These are phyloP conservation scores for Hormiphora californensis DNA, from an alignment of 37 sponge, comb jelly and placozoan species.

Conservation along the genomic window DNA sequence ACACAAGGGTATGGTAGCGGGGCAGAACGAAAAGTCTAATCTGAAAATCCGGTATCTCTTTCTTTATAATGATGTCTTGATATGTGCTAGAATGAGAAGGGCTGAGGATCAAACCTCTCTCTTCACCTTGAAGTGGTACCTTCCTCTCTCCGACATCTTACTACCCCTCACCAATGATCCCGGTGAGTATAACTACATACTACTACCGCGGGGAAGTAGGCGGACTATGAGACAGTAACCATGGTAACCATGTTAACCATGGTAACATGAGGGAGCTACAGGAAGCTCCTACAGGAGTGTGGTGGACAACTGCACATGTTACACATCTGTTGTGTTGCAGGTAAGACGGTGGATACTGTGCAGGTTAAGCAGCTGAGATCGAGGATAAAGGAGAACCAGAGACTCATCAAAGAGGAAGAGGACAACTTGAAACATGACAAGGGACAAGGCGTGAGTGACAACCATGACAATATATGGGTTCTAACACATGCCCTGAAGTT, in stretches of 20 bases:
- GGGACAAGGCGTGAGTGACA: slow-evolving; percentile 17
- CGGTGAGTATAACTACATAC: too few relatives aligned
- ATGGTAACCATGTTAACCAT: too few relatives aligned
- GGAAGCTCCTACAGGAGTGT: too few relatives aligned
- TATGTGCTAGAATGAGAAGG: slow-evolving; percentile 34
- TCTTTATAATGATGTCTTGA: slow-evolving; percentile 45
- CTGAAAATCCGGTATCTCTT: slow-evolving; percentile 45
- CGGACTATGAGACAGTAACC: too few relatives aligned
- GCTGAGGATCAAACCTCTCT: slow-evolving; percentile 15
- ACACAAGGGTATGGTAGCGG: slow-evolving; percentile 50
- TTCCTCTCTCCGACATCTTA: slow-evolving; percentile 25
- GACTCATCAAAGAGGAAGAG: slow-evolving; percentile 25
- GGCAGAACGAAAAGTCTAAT: slow-evolving; percentile 30
- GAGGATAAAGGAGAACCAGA: slow-evolving; percentile 14
- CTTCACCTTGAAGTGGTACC: slow-evolving; percentile 26
- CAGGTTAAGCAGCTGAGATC: slow-evolving; percentile 5
- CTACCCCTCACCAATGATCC: slow-evolving; percentile 36
- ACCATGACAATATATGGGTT: too few relatives aligned
- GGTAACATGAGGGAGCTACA: too few relatives aligned
- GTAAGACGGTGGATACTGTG: neutral
- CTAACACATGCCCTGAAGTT: too few relatives aligned
- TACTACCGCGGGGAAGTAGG: too few relatives aligned
- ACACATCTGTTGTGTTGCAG: neutral
- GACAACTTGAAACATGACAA: neutral
- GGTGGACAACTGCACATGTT: too few relatives aligned